Percentiles rank a stretch among this genome's conserved stretches.
phyloP scores from a whole-genome alignment of 2,797 vertebrate genomes.

The Melanotaenia nigrans region DNA sequence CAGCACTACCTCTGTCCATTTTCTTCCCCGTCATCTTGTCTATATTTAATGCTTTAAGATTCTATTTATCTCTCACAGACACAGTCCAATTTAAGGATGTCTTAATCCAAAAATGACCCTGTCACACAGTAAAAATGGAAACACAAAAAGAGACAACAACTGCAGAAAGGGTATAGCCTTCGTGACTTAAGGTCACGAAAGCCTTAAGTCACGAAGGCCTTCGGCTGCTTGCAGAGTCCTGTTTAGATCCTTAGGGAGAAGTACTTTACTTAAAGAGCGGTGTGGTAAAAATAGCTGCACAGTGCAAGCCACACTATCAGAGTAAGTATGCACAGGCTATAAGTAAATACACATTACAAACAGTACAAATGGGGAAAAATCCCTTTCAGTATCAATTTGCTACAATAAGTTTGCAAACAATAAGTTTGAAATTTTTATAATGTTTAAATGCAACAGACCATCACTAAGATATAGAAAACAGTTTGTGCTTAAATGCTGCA shows the following conservation, averaged over 20 bases:
- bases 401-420: no score
- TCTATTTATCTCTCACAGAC: conserved; percentile 49
- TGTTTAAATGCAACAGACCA: no score
- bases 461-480: background rate
- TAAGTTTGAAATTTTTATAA: no score
- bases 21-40: conserved; percentile 48
- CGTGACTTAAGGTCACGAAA: conserved; percentile 44
- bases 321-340: conserved; percentile 6
- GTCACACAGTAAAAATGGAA: background rate
- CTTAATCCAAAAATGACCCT: background rate
- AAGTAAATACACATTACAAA: background rate
- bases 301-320: conserved; percentile 18
- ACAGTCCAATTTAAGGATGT: conserved; percentile 22
- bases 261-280: conserved; percentile 56
- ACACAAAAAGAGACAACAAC: background rate
- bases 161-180: conserved; percentile 21
- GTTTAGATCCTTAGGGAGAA: conserved; percentile 54
- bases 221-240: conserved; percentile 43
- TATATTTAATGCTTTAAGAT: conserved; percentile 67
- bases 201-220: no score
- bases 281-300: conserved; percentile 59
- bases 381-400: no score
- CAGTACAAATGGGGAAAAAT: no score
- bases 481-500: background rate
- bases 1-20: conserved; percentile 66